Conservation (phyloP, 2,797 vertebrate genomes). For the Eulemur mongoz region DNA sequence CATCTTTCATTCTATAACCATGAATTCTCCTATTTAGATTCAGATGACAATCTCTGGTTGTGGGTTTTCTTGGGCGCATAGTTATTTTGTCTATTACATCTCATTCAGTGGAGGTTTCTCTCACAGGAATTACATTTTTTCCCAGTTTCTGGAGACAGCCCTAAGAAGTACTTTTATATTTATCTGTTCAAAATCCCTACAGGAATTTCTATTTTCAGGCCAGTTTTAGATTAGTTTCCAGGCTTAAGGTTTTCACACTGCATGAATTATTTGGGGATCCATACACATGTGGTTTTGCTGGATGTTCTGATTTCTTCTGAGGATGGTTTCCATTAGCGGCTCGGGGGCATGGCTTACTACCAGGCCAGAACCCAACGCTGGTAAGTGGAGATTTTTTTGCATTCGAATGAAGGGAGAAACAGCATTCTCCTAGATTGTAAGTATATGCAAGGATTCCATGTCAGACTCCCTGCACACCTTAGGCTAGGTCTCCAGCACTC, state of each 20-base stretch:
- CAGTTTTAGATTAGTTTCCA: constrained; percentile 44
- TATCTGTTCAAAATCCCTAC: neutral
- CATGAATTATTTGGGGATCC: neutral
- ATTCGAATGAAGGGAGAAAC: neutral
- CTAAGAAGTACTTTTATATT: neutral
- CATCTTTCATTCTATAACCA: neutral
- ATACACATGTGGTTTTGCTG: neutral
- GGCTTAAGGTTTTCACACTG: constrained; percentile 30
- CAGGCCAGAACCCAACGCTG: neutral
- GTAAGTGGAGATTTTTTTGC: neutral
- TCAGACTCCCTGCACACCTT: neutral
- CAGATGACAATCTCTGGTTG: neutral
- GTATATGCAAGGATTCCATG: neutral
- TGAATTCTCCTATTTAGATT: neutral
- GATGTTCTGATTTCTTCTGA: constrained; percentile 12
- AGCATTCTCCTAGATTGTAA: neutral
- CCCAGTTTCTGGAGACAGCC: constrained; percentile 5
- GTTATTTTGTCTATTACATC: neutral
- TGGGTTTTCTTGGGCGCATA: neutral
- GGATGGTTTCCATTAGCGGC: constrained; percentile 22
- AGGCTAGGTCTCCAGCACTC: neutral
- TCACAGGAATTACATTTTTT: neutral
- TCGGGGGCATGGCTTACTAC: neutral
- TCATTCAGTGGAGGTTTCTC: neutral
- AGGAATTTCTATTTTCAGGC: constrained; percentile 32